A percentile compares a stretch with the other conserved stretches of the same genome.
Conservation (phyloP, 2,797 vertebrate genomes). For the Crenuchus spilurus region DNA sequence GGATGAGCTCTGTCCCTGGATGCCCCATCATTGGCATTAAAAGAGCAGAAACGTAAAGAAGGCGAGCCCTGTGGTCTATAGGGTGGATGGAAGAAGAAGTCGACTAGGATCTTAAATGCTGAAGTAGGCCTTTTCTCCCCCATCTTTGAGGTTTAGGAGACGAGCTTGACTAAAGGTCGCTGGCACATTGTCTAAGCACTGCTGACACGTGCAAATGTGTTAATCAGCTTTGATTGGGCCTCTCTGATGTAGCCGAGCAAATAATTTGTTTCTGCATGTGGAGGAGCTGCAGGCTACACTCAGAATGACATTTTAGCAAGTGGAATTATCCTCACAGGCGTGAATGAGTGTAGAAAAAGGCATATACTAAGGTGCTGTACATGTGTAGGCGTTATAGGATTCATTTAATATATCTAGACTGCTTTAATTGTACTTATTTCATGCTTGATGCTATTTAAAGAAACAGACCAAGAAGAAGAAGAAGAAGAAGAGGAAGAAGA, state of each 20-base stretch:
- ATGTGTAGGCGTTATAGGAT: background rate
- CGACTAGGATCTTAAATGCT: conserved; percentile 24
- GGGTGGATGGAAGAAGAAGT: background rate
- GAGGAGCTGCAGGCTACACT: conserved; percentile 9
- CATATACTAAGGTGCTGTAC: background rate
- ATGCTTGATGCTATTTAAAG: background rate
- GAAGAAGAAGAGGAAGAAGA: background rate
- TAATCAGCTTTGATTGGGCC: conserved; percentile 26
- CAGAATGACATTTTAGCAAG: background rate
- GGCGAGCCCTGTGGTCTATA: conserved; percentile 16
- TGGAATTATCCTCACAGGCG: background rate
- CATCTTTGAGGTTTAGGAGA: background rate
- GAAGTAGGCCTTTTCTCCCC: conserved; percentile 31
- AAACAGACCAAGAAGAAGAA: background rate
- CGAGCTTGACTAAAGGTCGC: conserved; percentile 26
- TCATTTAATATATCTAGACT: background rate
- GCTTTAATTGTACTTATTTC: background rate
- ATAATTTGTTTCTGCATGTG: conserved; percentile 8
- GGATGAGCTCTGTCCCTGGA: conserved; percentile 75
- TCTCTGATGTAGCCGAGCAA: conserved; percentile 28
- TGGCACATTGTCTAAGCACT: conserved; percentile 4
- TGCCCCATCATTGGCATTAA: conserved; percentile 75
- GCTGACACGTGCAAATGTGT: conserved; percentile 19
- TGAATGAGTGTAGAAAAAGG: background rate
- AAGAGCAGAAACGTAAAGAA: conserved; percentile 30